phyloP scores from a whole-genome alignment of 2,113 vertebrate species.

The Donacobius atricapilla region DNA sequence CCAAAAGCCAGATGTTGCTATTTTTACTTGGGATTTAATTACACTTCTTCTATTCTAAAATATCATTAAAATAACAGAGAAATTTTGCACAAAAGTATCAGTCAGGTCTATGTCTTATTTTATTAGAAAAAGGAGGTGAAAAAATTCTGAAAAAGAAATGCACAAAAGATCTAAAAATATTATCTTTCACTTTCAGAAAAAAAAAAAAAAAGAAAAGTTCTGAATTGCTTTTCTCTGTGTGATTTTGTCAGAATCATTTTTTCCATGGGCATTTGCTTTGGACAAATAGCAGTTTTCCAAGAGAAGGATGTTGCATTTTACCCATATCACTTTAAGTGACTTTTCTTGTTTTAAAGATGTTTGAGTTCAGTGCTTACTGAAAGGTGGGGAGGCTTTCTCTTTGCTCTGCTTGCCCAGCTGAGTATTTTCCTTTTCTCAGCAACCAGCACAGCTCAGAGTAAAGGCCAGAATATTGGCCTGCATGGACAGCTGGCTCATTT shows the following conservation, averaged over 20 bases:
- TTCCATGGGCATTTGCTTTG: background rate
- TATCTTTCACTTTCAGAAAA: background rate
- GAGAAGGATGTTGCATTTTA: background rate
- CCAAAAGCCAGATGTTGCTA: fast-evolving
- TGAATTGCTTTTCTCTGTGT: background rate
- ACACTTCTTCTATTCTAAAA: background rate
- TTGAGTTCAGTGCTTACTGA: background rate
- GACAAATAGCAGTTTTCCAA: background rate
- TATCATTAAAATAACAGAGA: background rate
- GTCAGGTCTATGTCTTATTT: background rate
- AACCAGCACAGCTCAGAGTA: background rate
- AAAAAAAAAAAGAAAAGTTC: too few relatives aligned
- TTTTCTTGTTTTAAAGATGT: background rate
- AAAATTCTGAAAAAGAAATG: background rate
- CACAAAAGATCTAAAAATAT: background rate
- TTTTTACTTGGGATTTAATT: background rate
- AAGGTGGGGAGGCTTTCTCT: background rate
- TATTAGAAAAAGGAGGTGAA: background rate
- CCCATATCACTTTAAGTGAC: background rate
- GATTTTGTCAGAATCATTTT: background rate
- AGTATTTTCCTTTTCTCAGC: background rate
- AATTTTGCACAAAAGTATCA: background rate
- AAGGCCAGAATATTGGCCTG: background rate
- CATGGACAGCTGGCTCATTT: background rate
- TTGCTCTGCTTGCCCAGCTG: background rate